Conservation (phyloP, 1,140 invertebrate genomes). For the Palaemon carinicauda region DNA sequence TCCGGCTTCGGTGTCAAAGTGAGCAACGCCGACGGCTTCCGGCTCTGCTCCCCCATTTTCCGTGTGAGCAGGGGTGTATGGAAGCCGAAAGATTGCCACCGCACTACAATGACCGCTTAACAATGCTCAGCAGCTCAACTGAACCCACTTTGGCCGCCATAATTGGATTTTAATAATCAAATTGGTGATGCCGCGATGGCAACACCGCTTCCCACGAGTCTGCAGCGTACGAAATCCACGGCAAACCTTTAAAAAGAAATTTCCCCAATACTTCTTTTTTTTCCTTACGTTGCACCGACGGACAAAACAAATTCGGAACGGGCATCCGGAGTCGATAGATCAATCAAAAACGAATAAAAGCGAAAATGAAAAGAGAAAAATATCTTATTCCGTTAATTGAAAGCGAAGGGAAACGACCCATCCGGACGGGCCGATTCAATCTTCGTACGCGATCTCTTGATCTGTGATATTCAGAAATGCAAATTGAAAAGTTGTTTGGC, state of each 20-base stretch:
- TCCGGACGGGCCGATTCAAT: not conserved
- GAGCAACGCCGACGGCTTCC: not conserved
- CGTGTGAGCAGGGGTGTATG: not conserved
- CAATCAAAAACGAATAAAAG: no score
- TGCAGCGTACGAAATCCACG: not conserved
- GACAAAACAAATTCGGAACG: no score
- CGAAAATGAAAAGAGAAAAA: no score
- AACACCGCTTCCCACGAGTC: slow-evolving; percentile 45
- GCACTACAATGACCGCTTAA: not conserved
- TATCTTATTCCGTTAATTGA: no score
- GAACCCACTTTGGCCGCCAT: slow-evolving; percentile 14
- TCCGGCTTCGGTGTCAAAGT: no score
- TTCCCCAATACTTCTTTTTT: no score
- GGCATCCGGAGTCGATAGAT: no score
- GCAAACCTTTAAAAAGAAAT: not conserved
- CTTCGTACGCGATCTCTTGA: not conserved
- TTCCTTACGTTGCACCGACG: no score
- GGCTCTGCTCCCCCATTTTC: not conserved
- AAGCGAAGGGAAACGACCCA: no score
- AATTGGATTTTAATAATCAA: slow-evolving; percentile 57
- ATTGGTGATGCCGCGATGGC: slow-evolving; percentile 7
- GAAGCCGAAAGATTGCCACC: not conserved
- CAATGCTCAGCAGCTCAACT: slow-evolving; percentile 18
- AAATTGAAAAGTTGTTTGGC: slow-evolving; percentile 53
- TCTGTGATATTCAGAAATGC: slow-evolving; percentile 43